phyloP scores from a whole-genome alignment of 2,888 invertebrate species.

The Lobophora halterata region DNA sequence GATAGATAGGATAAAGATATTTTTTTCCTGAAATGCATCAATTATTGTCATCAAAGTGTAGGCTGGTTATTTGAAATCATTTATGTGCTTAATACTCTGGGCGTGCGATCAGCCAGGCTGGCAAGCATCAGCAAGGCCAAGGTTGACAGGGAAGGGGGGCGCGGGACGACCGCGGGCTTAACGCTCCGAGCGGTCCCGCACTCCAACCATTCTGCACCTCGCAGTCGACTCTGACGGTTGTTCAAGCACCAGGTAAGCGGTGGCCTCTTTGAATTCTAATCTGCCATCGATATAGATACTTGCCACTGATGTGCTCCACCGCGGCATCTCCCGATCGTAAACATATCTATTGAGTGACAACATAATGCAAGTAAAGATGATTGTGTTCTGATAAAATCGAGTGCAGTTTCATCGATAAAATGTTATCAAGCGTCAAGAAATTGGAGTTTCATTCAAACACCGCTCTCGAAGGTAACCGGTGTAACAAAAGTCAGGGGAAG shows the following conservation, averaged over 20 bases:
- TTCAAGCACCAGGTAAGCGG: constrained; percentile 79
- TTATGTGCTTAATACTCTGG: constrained; percentile 36
- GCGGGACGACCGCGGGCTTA: constrained; percentile 71
- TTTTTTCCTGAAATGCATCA: constrained; percentile 9
- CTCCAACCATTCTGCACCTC: constrained; percentile 77
- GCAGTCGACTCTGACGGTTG: constrained; percentile 81
- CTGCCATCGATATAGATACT: constrained; percentile 44
- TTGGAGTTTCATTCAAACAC: constrained; percentile 58
- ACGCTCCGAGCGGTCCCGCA: constrained; percentile 74
- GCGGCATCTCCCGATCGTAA: constrained; percentile 44
- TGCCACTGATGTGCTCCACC: constrained; percentile 37
- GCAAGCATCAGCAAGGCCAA: constrained; percentile 73
- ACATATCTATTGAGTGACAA: constrained; percentile 57
- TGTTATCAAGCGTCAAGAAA: constrained; percentile 49
- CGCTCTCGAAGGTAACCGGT: constrained; percentile 62
- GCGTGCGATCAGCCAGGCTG: constrained; percentile 48
- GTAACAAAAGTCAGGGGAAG: constrained; percentile 45
- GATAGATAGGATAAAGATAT: no score
- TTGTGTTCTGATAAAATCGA: constrained; percentile 70
- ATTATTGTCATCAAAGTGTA: constrained; percentile 15
- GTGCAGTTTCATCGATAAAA: constrained; percentile 59
- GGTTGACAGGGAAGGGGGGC: constrained; percentile 73
- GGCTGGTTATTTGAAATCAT: constrained; percentile 41
- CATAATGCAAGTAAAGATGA: constrained; percentile 52
- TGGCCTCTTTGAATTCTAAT: constrained; percentile 57